A percentile compares a stretch with the other conserved stretches of the same genome.
phyloP scores from a whole-genome alignment of 2,797 vertebrate genomes.

The Macroramphosus scolopax region DNA sequence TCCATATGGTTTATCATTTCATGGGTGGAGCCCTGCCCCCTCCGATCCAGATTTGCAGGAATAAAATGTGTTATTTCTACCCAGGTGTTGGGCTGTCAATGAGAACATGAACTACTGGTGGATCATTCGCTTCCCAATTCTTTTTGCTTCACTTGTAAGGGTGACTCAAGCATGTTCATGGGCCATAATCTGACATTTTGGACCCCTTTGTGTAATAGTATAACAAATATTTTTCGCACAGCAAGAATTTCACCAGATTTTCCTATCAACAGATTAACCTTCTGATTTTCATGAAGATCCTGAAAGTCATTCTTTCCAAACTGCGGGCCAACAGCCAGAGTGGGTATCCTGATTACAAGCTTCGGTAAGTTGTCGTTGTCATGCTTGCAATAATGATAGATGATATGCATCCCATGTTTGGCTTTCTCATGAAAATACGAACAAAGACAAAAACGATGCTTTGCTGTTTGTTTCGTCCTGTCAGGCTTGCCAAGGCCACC shows the following conservation, averaged over 20 bases:
- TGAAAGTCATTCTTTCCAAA: conserved; percentile 85
- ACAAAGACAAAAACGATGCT: background rate
- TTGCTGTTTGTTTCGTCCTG: conserved; percentile 13
- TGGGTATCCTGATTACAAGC: conserved; percentile 81
- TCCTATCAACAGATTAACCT: conserved; percentile 80
- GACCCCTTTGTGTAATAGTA: too few relatives aligned
- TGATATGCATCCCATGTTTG: too few relatives aligned
- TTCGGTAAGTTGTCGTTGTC: conserved; percentile 61
- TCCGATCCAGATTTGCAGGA: background rate
- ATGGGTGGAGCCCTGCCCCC: background rate
- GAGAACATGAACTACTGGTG: conserved; percentile 89
- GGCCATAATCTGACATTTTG: too few relatives aligned
- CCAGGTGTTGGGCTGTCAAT: conserved; percentile 85
- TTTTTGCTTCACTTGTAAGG: conserved; percentile 80
- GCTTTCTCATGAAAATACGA: background rate
- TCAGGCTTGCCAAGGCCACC: conserved; percentile 83
- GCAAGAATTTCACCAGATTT: background rate
- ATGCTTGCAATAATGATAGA: background rate
- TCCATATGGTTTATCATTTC: background rate
- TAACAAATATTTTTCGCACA: too few relatives aligned
- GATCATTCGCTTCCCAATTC: conserved; percentile 86
- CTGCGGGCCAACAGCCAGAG: conserved; percentile 81
- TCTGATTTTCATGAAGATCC: conserved; percentile 83
- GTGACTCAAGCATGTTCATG: background rate
- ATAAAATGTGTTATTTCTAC: conserved; percentile 3